Evolutionary conservation across 2,888 invertebrate species (phyloP).

Genomic region (Dasysyrphus tricinctus): DNA sequence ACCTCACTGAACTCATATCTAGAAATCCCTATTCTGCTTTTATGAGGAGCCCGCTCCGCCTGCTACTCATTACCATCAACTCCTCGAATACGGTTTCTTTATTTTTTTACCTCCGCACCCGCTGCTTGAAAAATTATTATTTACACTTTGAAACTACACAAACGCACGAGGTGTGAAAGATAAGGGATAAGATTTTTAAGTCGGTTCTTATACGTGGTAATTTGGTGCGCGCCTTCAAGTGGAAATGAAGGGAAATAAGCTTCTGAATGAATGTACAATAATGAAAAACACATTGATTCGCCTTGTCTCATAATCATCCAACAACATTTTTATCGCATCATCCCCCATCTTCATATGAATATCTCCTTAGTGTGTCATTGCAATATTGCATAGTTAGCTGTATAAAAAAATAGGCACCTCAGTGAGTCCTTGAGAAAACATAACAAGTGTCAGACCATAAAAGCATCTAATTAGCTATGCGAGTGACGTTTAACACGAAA

Average conservation of each 20-base stretch:
- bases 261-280: slow-evolving; percentile 34
- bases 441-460: slow-evolving; percentile 69
- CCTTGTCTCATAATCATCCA: slow-evolving; percentile 30
- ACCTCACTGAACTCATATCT: neutral
- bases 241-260: slow-evolving; percentile 41
- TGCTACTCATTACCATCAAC: neutral
- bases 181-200: slow-evolving; percentile 41
- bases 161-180: slow-evolving; percentile 63
- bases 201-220: slow-evolving; percentile 12
- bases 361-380: slow-evolving; percentile 39
- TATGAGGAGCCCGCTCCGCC: neutral
- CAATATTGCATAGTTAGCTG: slow-evolving; percentile 46
- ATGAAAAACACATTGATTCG: slow-evolving; percentile 25
- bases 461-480: slow-evolving; percentile 71
- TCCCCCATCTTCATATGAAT: slow-evolving; percentile 33
- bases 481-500: slow-evolving; percentile 66
- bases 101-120: neutral
- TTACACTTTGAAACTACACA: slow-evolving; percentile 13
- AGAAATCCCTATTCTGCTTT: neutral
- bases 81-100: neutral
- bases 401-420: slow-evolving; percentile 46
- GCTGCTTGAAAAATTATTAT: slow-evolving; percentile 1
- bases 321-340: slow-evolving; percentile 15
- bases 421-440: slow-evolving; percentile 57
- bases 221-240: slow-evolving; percentile 9